Percentiles rank a stretch among this genome's conserved stretches.
Evolutionary conservation across 2,888 invertebrate species (phyloP).

Genomic region (Synergus gifuensis): DNA sequence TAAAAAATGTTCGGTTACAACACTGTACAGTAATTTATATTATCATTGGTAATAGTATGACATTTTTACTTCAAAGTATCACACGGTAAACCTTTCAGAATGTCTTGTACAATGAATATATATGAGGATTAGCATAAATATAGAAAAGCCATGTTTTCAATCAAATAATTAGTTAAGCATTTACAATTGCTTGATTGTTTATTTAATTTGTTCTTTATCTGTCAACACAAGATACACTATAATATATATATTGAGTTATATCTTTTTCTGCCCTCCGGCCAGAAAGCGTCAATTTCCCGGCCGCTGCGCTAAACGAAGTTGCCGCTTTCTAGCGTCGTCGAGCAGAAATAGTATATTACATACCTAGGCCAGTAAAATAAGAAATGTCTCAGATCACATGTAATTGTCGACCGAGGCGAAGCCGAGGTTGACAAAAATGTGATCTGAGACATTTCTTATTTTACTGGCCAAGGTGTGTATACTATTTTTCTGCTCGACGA

Average conservation of each 20-base stretch:
- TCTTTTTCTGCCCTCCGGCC: no score
- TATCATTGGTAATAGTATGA: constrained; percentile 1
- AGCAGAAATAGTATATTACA: no score
- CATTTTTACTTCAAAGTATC: neutral
- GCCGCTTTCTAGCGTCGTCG: no score
- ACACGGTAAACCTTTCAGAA: neutral
- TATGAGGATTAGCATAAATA: constrained; percentile 13
- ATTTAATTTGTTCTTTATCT: neutral
- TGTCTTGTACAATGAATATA: neutral
- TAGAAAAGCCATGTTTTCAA: neutral
- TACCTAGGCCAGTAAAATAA: no score
- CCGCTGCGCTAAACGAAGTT: no score
- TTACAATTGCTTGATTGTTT: neutral
- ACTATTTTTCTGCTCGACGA: no score
- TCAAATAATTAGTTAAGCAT: constrained; percentile 27
- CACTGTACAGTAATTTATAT: neutral
- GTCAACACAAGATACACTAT: neutral
- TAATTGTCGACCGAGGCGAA: no score
- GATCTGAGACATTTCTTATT: no score
- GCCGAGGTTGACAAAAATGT: no score
- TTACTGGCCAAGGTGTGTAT: no score
- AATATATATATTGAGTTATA: neutral
- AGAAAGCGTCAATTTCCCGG: no score
- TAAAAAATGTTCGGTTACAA: neutral
- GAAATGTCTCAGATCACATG: no score